phyloP scores from a whole-genome alignment of 2,797 vertebrate genomes.

The Alosa sapidissima region DNA sequence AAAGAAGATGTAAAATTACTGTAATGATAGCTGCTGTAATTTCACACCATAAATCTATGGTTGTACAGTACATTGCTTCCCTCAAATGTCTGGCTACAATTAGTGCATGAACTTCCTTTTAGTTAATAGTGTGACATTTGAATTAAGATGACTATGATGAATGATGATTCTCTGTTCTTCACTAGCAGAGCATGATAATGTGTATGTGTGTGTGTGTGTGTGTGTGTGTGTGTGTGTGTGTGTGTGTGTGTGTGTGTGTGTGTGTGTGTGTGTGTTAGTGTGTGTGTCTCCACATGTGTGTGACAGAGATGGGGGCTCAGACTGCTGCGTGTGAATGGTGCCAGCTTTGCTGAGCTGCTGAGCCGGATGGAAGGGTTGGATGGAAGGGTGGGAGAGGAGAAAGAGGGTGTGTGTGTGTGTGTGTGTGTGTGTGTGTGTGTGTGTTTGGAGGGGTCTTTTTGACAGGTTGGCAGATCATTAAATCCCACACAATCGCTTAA shows the following conservation, averaged over 20 bases:
- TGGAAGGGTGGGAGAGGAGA: background rate
- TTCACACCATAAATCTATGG: background rate
- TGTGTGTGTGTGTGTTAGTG: constrained; percentile 36
- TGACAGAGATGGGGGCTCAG: background rate
- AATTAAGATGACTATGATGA: background rate
- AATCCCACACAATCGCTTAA: constrained; percentile 55
- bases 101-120: background rate
- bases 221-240: background rate
- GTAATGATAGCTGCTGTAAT: background rate
- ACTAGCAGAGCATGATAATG: constrained; percentile 22
- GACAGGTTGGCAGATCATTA: constrained; percentile 50
- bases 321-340: background rate
- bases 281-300: background rate
- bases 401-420: background rate
- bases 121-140: constrained; percentile 17
- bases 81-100: background rate
- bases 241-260: background rate
- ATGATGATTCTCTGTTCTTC: background rate
- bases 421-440: background rate
- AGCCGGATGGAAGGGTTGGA: background rate
- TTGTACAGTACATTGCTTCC: background rate
- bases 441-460: background rate
- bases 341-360: background rate
- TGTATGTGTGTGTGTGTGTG: constrained; percentile 28
- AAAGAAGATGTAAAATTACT: background rate